Conservation (phyloP, 2,797 vertebrate genomes). For the Moxostoma hubbsi region DNA sequence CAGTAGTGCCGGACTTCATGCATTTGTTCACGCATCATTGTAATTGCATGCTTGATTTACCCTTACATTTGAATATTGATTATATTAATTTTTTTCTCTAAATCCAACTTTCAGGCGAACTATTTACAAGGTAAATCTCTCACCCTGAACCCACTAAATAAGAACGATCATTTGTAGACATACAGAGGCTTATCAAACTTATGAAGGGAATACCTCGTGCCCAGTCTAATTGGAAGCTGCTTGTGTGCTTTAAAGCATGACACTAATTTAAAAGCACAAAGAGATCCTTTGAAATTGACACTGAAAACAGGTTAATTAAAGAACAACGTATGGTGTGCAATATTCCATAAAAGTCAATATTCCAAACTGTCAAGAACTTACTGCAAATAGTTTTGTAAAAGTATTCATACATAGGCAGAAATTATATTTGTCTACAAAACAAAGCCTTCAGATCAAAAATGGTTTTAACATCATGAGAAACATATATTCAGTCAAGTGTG, state of each 20-base stretch:
- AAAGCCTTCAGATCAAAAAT: no score
- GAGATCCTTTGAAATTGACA: constrained; percentile 31
- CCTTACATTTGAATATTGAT: neutral
- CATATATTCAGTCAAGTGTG: no score
- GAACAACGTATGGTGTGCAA: neutral
- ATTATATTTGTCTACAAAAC: no score
- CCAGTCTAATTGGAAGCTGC: constrained; percentile 53
- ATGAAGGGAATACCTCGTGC: constrained; percentile 56
- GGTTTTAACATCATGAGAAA: no score
- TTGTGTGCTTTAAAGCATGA: constrained; percentile 72
- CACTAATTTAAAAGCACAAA: constrained; percentile 62
- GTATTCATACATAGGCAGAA: no score
- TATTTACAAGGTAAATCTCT: neutral
- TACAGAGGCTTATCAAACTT: neutral
- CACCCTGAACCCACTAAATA: neutral
- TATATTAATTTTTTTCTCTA: neutral
- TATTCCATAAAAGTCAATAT: constrained; percentile 6
- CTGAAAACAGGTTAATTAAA: neutral
- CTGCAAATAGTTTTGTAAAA: neutral
- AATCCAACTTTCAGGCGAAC: neutral
- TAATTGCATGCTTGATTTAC: neutral
- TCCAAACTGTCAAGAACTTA: neutral
- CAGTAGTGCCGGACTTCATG: no score
- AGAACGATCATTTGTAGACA: neutral
- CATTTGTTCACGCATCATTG: neutral